Percentiles rank a stretch among this genome's conserved stretches.
These are phyloP conservation scores for Cotesia chilonis DNA, from an alignment of 1,140 invertebrate genomes.

Conservation along the genomic window DNA sequence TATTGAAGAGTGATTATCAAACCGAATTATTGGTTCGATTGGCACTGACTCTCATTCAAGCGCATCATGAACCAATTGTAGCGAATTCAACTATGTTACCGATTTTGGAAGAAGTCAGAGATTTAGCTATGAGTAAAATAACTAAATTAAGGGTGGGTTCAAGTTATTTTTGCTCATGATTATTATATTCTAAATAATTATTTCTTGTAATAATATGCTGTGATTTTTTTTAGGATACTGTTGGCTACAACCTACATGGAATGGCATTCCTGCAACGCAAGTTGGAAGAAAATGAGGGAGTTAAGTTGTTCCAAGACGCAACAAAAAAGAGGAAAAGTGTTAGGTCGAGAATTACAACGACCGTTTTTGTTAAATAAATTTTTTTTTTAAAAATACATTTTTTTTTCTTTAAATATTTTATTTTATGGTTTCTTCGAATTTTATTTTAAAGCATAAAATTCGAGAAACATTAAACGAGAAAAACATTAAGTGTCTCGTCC, in stretches of 20 bases:
- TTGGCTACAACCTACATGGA: slow-evolving; percentile 89
- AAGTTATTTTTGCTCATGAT: slow-evolving; percentile 23
- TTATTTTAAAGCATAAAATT: too few relatives aligned
- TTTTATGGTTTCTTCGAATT: too few relatives aligned
- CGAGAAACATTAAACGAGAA: too few relatives aligned
- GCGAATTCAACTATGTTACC: slow-evolving; percentile 75
- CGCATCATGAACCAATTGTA: slow-evolving; percentile 86
- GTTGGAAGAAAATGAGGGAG: slow-evolving; percentile 82
- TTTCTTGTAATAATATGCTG: slow-evolving; percentile 11
- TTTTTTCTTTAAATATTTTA: too few relatives aligned
- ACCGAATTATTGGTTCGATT: slow-evolving; percentile 80
- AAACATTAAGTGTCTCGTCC: too few relatives aligned
- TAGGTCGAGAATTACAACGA: too few relatives aligned
- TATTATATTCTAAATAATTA: slow-evolving; percentile 27
- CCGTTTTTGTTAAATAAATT: too few relatives aligned
- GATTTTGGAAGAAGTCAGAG: slow-evolving; percentile 74
- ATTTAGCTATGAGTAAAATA: slow-evolving; percentile 69
- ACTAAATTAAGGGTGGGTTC: slow-evolving; percentile 70
- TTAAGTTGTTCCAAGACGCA: slow-evolving; percentile 86
- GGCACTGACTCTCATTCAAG: slow-evolving; percentile 81
- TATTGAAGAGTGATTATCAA: slow-evolving; percentile 75
- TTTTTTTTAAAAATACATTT: too few relatives aligned
- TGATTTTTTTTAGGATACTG: slow-evolving; percentile 73
- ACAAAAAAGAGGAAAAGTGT: slow-evolving; percentile 70
- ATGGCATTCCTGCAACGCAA: slow-evolving; percentile 79